Evolutionary conservation across 2,888 invertebrate genomes (phyloP).

Genomic region (Lobophora halterata): DNA sequence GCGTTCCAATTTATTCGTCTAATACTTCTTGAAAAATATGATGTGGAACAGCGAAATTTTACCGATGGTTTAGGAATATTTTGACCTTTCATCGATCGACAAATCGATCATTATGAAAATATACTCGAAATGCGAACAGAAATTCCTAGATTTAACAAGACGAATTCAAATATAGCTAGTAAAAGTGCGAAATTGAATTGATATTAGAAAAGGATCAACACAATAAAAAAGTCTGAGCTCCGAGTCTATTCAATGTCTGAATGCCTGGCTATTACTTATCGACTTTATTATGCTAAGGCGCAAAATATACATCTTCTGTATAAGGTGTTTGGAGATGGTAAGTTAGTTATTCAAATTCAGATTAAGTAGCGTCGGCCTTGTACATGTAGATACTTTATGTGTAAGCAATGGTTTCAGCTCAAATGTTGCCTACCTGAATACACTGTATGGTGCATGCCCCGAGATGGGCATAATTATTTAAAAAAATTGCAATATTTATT

Average conservation of each 20-base stretch:
- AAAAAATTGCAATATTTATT: no score
- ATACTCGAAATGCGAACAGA: no score
- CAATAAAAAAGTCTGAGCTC: slow-evolving; percentile 60
- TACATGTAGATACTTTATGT: slow-evolving; percentile 44
- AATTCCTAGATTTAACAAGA: slow-evolving; percentile 37
- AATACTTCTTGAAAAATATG: no score
- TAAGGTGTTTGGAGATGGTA: slow-evolving; percentile 47
- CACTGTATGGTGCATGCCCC: no score
- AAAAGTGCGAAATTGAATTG: slow-evolving; percentile 65
- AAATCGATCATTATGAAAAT: no score
- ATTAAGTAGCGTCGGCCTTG: slow-evolving; percentile 44
- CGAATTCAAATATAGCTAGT: slow-evolving; percentile 42
- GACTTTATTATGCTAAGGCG: slow-evolving; percentile 54
- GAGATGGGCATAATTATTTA: no score
- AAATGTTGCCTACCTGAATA: slow-evolving; percentile 6
- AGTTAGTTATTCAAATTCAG: slow-evolving; percentile 59
- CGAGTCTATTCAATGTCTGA: slow-evolving; percentile 50
- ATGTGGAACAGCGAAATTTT: no score
- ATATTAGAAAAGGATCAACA: slow-evolving; percentile 58
- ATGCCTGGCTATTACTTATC: slow-evolving; percentile 56
- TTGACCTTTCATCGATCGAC: no score
- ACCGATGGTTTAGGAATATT: no score
- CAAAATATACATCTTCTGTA: slow-evolving; percentile 57
- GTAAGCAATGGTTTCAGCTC: slow-evolving; percentile 29
- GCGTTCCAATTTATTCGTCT: no score